Conservation (phyloP, 30 jellyfish, hydroid and myxozoan genomes). For the Clytia hemisphaerica region DNA sequence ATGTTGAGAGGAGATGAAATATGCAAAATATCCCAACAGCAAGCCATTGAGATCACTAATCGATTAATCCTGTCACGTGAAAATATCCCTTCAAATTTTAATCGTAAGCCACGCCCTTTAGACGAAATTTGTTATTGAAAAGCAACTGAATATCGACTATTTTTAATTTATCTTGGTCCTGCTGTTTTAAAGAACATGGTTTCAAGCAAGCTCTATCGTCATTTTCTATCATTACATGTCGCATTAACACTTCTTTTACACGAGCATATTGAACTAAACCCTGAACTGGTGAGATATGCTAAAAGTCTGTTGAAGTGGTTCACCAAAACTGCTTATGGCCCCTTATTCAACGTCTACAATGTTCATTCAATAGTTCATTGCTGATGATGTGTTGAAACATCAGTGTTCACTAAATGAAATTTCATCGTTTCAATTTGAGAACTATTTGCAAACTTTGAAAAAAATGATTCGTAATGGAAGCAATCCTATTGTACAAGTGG, state of each 20-base stretch:
- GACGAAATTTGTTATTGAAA: slow-evolving; percentile 37
- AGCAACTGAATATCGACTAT: slow-evolving; percentile 53
- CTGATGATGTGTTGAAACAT: no score
- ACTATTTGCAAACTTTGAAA: no score
- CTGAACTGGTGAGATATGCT: no score
- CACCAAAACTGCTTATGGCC: no score
- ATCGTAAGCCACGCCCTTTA: slow-evolving; percentile 47
- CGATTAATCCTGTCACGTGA: slow-evolving; percentile 4
- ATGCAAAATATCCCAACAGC: slow-evolving; percentile 22
- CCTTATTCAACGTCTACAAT: no score
- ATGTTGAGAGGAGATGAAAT: slow-evolving; percentile 22
- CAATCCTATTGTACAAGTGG: no score
- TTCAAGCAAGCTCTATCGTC: slow-evolving; percentile 8
- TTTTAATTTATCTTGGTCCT: slow-evolving; percentile 47
- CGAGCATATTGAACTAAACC: no score
- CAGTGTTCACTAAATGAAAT: no score
- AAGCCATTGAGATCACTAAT: slow-evolving; percentile 20
- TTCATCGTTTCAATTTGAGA: no score
- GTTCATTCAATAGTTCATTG: no score
- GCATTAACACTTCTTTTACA: slow-evolving; percentile 31
- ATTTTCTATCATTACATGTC: slow-evolving; percentile 25
- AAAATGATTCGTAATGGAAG: no score
- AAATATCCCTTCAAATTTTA: slow-evolving; percentile 37
- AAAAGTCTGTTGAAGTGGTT: no score
- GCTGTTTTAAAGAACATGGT: slow-evolving; percentile 33